Evolutionary conservation across 1,140 invertebrate species (phyloP).

Genomic region (Bilobella aurantiaca): DNA sequence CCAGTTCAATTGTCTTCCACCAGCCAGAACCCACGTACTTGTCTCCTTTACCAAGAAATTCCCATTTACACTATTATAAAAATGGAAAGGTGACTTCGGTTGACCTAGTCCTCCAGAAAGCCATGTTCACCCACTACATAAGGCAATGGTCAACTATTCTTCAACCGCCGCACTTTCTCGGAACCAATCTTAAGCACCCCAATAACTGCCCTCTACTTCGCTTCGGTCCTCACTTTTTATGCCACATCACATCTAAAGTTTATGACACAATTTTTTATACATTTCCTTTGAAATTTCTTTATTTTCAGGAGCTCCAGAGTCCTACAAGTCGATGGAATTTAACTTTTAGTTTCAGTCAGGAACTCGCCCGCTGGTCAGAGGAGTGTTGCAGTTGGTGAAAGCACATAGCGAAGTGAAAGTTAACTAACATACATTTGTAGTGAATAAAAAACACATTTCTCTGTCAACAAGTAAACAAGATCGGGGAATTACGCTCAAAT

Average conservation of each 20-base stretch:
- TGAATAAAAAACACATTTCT: not conserved
- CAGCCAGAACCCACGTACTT: too few species aligned
- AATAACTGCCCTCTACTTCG: not conserved
- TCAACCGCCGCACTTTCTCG: not conserved
- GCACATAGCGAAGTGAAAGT: not conserved
- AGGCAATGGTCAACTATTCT: not conserved
- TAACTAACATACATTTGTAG: not conserved
- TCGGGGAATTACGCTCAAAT: not conserved
- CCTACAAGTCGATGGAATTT: not conserved
- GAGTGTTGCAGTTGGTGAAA: too few species aligned
- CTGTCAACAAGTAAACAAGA: not conserved
- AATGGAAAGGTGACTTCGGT: not conserved
- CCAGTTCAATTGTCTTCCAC: too few species aligned
- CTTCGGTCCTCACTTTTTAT: not conserved
- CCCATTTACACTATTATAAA: too few species aligned
- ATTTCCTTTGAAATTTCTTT: conserved; percentile 1
- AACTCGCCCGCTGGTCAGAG: not conserved
- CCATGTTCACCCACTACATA: not conserved
- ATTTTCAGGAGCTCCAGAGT: not conserved
- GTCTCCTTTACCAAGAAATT: too few species aligned
- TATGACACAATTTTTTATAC: conserved; percentile 8
- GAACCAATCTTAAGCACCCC: not conserved
- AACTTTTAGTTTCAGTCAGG: not conserved
- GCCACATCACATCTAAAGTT: not conserved
- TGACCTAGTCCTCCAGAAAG: conserved; percentile 4